These are phyloP conservation scores for Cheirogaleus major DNA, from an alignment of 2,797 vertebrate genomes.

Conservation along the genomic window DNA sequence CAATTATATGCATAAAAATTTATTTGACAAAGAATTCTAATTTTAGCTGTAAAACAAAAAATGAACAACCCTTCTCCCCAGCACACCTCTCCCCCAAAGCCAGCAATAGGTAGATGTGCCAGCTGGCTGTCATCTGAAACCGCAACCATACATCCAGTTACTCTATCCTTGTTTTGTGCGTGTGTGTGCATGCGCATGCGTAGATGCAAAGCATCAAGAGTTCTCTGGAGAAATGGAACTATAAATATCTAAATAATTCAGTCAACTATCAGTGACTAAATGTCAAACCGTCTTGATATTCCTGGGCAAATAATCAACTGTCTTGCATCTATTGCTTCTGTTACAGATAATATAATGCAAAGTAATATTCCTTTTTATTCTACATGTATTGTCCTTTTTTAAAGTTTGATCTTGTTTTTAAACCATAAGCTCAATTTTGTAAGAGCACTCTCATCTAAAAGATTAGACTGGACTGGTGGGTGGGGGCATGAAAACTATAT, in stretches of 20 bases:
- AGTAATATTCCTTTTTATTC: constrained; percentile 28
- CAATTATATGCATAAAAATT: neutral
- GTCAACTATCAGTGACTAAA: constrained; percentile 5
- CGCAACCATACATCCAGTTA: neutral
- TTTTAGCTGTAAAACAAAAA: constrained; percentile 40
- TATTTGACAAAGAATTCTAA: constrained; percentile 37
- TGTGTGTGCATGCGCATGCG: neutral
- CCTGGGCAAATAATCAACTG: neutral
- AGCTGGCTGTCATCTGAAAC: constrained; percentile 21
- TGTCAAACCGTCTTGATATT: neutral
- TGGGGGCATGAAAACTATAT: constrained; percentile 6
- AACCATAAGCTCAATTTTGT: constrained; percentile 43
- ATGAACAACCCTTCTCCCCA: neutral
- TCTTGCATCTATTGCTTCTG: neutral
- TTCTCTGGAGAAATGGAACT: constrained; percentile 10
- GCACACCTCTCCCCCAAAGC: neutral
- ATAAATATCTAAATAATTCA: constrained; percentile 38
- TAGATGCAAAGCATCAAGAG: neutral
- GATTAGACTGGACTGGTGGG: neutral
- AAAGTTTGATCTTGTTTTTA: constrained; percentile 47
- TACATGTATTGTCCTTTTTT: neutral
- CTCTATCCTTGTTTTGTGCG: neutral
- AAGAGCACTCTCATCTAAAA: constrained; percentile 47
- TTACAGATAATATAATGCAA: neutral
- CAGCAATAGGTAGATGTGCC: neutral